Evolutionary conservation across 2,888 invertebrate genomes (phyloP), one percentile per base, ranked within the genome.

Genomic region (Ernsta delagoae): DNA sequence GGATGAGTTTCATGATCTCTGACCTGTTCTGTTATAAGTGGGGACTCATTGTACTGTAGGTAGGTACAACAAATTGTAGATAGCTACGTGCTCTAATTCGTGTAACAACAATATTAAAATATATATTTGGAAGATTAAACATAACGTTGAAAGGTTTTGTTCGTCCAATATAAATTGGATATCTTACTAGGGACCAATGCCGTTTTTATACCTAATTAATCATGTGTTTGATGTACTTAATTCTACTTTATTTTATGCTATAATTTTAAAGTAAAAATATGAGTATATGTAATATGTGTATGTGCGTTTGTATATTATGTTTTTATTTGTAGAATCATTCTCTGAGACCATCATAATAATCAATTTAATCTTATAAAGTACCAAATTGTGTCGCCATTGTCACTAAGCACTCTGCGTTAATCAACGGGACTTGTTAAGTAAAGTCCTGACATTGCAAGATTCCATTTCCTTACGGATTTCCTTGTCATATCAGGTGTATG

Each of bases 11-110:
- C 24, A 56, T n/a, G 56, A 56, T 24, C 31, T 24, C n/a, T 41
- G 41, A 56, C 50, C 34, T 59, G 7, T 65, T 36, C 59, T 54
- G 48, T 34, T 63, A 59, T 53, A 71, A 69, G 68, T 71, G 66
- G 6, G 60, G 57, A 70, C 54, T 65, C 70, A 60, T 70, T 71
- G 43, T 59, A 36, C 50, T 11, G 36, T n/a, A n/a, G n/a, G n/a
- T n/a, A n/a, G n/a, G n/a, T 53, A 36, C 48, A 48, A 5, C 39
- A 65, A 48, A 5, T 50, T 4, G 24, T 48, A 39, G 39, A 3
- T 24, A 24, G 1, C 24, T 24, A 24, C 3, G 34, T 59, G 16
- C 6, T 11, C 16, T 36, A 36, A 39, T 39, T 39, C n/a, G 11
- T 24, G 24, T 31, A 54, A 2, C 24, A 50, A 50, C 50, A 24